Evolutionary conservation across 1,140 invertebrate genomes (phyloP).

Genomic region (Bombus soroeensis): DNA sequence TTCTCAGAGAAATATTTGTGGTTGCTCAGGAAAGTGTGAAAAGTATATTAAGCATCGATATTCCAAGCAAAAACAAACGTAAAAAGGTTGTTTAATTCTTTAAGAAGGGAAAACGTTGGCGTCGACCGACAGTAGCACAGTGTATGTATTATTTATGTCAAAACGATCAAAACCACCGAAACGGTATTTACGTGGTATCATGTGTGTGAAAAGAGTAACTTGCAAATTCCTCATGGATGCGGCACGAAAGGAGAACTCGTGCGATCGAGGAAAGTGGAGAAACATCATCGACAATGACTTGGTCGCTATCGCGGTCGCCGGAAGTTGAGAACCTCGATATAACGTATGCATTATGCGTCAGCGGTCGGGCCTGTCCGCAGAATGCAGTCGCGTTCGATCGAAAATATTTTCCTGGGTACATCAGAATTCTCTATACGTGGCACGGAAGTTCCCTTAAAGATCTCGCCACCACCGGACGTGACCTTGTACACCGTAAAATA

Average conservation of each 20-base stretch:
- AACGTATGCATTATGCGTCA: conserved; percentile 59
- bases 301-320: no score
- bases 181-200: no score
- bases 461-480: neutral
- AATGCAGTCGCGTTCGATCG: conserved; percentile 1
- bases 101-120: no score
- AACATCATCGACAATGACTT: neutral
- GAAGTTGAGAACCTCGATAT: conserved; percentile 52
- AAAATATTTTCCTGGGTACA: conserved; percentile 52
- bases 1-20: no score
- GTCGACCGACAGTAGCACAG: no score
- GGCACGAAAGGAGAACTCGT: neutral
- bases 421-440: conserved; percentile 36
- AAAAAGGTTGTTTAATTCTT: no score
- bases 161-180: no score
- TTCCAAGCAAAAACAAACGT: no score
- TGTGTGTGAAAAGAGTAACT: no score
- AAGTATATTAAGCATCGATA: no score
- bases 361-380: conserved; percentile 25
- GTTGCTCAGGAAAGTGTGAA: no score
- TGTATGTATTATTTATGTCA: no score
- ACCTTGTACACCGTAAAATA: neutral
- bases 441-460: conserved; percentile 36
- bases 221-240: fast-evolving
- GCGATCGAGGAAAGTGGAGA: neutral